These are phyloP conservation scores for Clanis bilineata DNA, from an alignment of 2,888 invertebrate genomes.

Conservation along the genomic window DNA sequence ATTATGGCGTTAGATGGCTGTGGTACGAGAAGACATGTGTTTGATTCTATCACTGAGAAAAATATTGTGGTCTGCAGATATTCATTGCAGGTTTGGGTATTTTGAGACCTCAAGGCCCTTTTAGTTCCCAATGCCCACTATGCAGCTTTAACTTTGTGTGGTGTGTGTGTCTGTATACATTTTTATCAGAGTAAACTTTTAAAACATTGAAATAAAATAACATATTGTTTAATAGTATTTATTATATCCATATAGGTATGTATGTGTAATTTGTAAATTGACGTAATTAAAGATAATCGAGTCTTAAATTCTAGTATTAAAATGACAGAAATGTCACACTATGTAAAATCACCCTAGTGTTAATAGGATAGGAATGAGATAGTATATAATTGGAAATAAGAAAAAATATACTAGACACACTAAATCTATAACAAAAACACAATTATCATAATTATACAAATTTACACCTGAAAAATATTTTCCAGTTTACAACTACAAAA, in stretches of 20 bases:
- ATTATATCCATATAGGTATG: background rate
- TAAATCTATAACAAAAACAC: slow-evolving; percentile 8
- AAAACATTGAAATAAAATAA: background rate
- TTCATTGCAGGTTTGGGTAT: no score
- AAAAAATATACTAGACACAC: background rate
- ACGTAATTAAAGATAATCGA: background rate
- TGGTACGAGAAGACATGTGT: no score
- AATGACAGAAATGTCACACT: slow-evolving; percentile 2
- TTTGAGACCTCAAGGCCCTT: no score
- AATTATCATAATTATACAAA: slow-evolving; percentile 18
- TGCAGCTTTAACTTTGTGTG: no score
- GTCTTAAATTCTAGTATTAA: background rate
- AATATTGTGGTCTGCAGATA: no score
- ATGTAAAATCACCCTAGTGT: background rate
- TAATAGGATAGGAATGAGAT: background rate
- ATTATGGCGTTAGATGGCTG: no score
- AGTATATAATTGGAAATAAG: background rate
- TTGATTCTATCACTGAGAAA: no score
- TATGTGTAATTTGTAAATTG: slow-evolving; percentile 1
- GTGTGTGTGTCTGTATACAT: no score
- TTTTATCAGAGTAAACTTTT: background rate
- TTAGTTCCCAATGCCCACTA: no score
- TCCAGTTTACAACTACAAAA: background rate
- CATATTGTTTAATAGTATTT: background rate
- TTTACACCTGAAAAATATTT: background rate